Conservation (phyloP, 2,888 invertebrate species). For the Himalopsyche kuldschensis region DNA sequence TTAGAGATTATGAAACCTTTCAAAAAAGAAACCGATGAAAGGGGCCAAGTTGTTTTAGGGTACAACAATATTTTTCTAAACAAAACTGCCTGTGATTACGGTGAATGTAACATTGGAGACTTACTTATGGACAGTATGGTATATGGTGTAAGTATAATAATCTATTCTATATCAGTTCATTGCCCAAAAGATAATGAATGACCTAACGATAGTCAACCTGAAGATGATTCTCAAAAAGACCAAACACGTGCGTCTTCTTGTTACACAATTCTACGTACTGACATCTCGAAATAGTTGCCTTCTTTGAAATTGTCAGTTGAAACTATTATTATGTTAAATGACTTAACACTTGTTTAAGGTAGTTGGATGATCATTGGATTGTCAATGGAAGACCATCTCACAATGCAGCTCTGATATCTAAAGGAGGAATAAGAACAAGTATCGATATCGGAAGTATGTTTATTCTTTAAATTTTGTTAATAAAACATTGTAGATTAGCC, state of each 20-base stretch:
- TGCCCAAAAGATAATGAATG: too few species aligned
- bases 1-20: slow-evolving; percentile 63
- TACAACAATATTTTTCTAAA: slow-evolving; percentile 61
- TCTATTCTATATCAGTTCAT: too few species aligned
- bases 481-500: too few species aligned
- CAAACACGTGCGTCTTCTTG: too few species aligned
- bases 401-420: slow-evolving; percentile 67
- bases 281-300: too few species aligned
- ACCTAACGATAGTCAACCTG: too few species aligned
- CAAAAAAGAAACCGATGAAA: slow-evolving; percentile 59
- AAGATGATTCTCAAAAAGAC: too few species aligned
- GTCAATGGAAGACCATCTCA: slow-evolving; percentile 66
- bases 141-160: slow-evolving; percentile 55
- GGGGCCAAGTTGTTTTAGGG: slow-evolving; percentile 62
- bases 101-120: slow-evolving; percentile 76
- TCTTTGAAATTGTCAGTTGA: too few species aligned
- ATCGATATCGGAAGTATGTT: slow-evolving; percentile 65
- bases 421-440: slow-evolving; percentile 72
- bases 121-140: slow-evolving; percentile 73
- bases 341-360: not conserved
- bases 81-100: slow-evolving; percentile 55
- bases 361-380: slow-evolving; percentile 43
- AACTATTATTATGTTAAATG: too few species aligned
- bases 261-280: too few species aligned
- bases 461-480: not conserved